phyloP scores from a whole-genome alignment of 1,140 invertebrate species.

The Drosophila chauvacae region DNA sequence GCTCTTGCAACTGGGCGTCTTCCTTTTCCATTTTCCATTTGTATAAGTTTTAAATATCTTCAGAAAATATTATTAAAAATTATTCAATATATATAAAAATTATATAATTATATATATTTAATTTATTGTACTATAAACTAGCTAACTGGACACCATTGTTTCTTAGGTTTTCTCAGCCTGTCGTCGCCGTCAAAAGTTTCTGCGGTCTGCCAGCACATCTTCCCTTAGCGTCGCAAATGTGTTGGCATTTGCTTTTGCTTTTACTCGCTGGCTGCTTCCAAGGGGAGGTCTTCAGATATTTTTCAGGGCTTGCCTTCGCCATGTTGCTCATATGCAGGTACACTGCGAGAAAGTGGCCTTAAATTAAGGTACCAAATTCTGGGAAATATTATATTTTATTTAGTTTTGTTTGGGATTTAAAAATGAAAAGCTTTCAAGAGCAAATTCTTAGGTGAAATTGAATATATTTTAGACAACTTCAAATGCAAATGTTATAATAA shows the following conservation, averaged over 20 bases:
- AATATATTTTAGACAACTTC: too few species aligned
- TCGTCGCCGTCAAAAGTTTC: slow-evolving; percentile 73
- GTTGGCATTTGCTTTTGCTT: slow-evolving; percentile 65
- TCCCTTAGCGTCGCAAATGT: slow-evolving; percentile 54
- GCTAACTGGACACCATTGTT: slow-evolving; percentile 1
- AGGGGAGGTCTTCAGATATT: slow-evolving; percentile 76
- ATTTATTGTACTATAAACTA: background rate
- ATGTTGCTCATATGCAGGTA: slow-evolving; percentile 60
- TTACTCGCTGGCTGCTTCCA: slow-evolving; percentile 64
- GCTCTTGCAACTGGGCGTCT: background rate
- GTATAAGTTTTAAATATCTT: too few species aligned
- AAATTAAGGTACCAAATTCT: background rate
- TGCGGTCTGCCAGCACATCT: slow-evolving; percentile 59
- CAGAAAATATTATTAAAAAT: background rate
- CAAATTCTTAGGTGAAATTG: background rate
- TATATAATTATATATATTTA: too few species aligned
- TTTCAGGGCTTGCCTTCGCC: slow-evolving; percentile 51
- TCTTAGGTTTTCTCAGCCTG: slow-evolving; percentile 16
- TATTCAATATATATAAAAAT: background rate
- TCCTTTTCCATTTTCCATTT: fast-evolving
- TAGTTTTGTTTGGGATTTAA: background rate
- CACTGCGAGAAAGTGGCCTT: slow-evolving; percentile 3
- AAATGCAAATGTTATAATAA: too few species aligned
- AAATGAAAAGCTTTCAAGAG: background rate
- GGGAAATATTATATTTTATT: background rate